Evolutionary conservation across 1,140 invertebrate species (phyloP), one percentile per base, ranked within the genome.

Genomic region (Temnothorax curvispinosus): DNA sequence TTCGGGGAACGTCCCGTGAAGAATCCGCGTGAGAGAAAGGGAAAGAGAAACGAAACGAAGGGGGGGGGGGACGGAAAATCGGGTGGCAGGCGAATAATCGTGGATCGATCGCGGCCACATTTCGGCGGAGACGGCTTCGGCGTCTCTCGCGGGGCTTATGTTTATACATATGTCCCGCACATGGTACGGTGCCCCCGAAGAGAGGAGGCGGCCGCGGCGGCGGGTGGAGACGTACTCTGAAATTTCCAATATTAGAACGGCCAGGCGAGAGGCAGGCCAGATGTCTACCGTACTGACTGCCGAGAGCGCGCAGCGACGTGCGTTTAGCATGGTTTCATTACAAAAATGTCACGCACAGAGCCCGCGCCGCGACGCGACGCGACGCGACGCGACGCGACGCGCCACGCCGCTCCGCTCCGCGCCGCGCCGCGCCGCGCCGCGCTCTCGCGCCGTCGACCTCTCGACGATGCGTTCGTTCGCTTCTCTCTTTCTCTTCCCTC

Each of bases 241-340:
- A 94, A 94, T 94, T 94, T 94, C 93, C 94, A 95, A 95, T 95
- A 95, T 95, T 94, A 94, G 94, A 94, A 94, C 94, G 93, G 90
- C 89, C 92, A 92, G 92, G 91, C 89, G 92, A 93, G 94, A 94
- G 93, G 93, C 93, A 94, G 92, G 92, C 94, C 94, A 95, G 93
- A 95, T 95, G 94, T 95, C 94, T 94, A 92, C 93, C 92, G 93
- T 90, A 81, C 86, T 86, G 86, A 81, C 89, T 86, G 85, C 75
- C 91, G 86, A 87, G 86, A 88, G 72, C 78, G 85, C 41, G 84
- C 60, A 27, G 76, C 87, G 85, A 88, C 85, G 88, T 87, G 87
- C 91, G 90, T 92, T 92, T 88, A 80, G 86, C 91, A 91, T 90
- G 92, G 91, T 94, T 95, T 94, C 93, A 94, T 94, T 95, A 94